These are phyloP conservation scores for Megalops atlanticus DNA, from an alignment of 2,113 vertebrate species.

Conservation along the genomic window DNA sequence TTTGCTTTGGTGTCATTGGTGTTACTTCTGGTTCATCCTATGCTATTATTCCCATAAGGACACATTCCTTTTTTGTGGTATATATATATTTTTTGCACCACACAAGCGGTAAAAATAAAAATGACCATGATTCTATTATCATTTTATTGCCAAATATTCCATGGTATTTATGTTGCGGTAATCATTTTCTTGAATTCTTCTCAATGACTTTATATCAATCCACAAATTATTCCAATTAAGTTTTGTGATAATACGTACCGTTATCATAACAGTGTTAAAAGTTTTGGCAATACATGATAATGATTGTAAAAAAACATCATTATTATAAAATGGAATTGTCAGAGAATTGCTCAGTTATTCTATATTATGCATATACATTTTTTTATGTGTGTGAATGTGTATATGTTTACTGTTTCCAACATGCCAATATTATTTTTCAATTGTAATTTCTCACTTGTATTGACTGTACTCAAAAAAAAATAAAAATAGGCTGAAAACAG, in stretches of 20 bases:
- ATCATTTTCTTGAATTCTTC: constrained; percentile 39
- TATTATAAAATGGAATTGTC: constrained; percentile 41
- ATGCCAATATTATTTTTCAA: constrained; percentile 52
- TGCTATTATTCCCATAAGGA: constrained; percentile 38
- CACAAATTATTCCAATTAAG: constrained; percentile 32
- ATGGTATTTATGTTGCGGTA: constrained; percentile 51
- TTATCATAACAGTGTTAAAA: constrained; percentile 35
- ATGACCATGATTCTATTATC: constrained; percentile 24
- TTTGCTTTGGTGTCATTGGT: background rate
- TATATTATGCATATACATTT: constrained; percentile 49
- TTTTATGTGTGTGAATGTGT: constrained; percentile 68
- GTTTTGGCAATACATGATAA: constrained; percentile 26
- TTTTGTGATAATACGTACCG: constrained; percentile 40
- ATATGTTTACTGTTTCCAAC: constrained; percentile 56
- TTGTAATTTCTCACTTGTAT: constrained; percentile 44
- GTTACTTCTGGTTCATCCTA: constrained; percentile 5
- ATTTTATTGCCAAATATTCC: constrained; percentile 34
- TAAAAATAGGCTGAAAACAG: constrained; percentile 48
- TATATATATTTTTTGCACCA: background rate
- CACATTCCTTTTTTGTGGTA: constrained; percentile 1
- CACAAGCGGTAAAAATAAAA: constrained; percentile 30
- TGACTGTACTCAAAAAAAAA: constrained; percentile 68
- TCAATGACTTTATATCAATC: background rate
- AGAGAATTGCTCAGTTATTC: constrained; percentile 50
- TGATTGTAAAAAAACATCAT: constrained; percentile 33